Evolutionary conservation across 2,797 vertebrate species (phyloP).

Genomic region (Myripristis murdjan): DNA sequence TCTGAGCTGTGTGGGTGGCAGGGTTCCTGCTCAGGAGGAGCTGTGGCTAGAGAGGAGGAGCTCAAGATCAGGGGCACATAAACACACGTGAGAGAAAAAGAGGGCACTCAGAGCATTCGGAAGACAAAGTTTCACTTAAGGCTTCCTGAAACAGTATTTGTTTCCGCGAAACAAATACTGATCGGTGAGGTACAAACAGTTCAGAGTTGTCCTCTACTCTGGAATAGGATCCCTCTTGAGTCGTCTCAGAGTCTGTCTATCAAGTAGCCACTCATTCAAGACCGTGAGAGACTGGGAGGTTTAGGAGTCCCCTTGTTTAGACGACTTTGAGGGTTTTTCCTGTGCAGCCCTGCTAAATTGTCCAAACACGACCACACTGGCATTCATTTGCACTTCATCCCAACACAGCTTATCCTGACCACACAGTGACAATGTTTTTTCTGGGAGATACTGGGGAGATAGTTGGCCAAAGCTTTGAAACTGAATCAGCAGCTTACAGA

Average conservation of each 20-base stretch:
- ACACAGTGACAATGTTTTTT: conserved; percentile 85
- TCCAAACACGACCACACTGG: conserved; percentile 85
- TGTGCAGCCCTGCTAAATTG: conserved; percentile 78
- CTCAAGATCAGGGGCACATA: conserved; percentile 41
- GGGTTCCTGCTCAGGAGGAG: conserved; percentile 51
- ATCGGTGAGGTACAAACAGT: conserved; percentile 34
- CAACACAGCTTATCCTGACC: conserved; percentile 79
- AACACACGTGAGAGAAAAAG: conserved; percentile 44
- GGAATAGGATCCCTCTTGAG: conserved; percentile 40
- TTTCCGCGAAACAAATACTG: conserved; percentile 29
- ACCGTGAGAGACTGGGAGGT: conserved; percentile 75
- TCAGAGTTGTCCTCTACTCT: conserved; percentile 38
- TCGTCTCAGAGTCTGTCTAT: conserved; percentile 50
- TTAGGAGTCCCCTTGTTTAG: conserved; percentile 76
- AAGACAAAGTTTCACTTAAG: conserved; percentile 34
- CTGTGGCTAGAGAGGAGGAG: conserved; percentile 31
- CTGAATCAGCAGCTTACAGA: conserved; percentile 76
- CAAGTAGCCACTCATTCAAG: conserved; percentile 48
- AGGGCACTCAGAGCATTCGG: conserved; percentile 12
- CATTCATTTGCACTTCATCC: conserved; percentile 81
- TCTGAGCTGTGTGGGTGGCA: conserved; percentile 68
- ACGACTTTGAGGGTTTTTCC: conserved; percentile 80
- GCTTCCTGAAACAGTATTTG: conserved; percentile 32
- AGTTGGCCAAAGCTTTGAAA: conserved; percentile 80
- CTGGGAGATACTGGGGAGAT: conserved; percentile 77